Percentiles rank a stretch among this genome's conserved stretches.
Evolutionary conservation across 2,113 vertebrate genomes (phyloP).

Genomic region (Tragelaphus scriptus): DNA sequence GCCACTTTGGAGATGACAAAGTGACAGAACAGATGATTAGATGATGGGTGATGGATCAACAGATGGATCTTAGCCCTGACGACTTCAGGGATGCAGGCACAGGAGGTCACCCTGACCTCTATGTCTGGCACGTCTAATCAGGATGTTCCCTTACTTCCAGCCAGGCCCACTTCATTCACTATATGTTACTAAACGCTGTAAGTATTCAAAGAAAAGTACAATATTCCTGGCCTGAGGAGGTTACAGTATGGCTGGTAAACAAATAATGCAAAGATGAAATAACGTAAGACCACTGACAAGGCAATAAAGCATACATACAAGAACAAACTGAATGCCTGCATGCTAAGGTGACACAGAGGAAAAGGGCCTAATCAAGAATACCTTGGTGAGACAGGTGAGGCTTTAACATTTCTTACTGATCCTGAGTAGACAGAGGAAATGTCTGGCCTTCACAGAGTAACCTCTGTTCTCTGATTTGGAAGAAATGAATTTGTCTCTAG

Average conservation of each 20-base stretch:
- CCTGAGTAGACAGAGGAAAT: constrained; percentile 22
- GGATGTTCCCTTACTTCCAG: background rate
- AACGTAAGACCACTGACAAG: background rate
- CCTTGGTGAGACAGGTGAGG: background rate
- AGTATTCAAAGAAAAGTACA: background rate
- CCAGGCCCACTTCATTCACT: background rate
- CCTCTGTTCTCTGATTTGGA: background rate
- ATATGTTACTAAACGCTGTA: background rate
- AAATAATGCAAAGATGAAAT: background rate
- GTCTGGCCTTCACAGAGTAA: background rate
- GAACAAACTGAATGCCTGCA: background rate
- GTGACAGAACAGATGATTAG: background rate
- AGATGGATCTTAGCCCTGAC: background rate
- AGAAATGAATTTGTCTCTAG: background rate
- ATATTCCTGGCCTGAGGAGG: background rate
- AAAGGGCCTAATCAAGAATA: background rate
- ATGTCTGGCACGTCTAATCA: background rate
- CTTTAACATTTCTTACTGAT: background rate
- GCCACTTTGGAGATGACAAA: background rate
- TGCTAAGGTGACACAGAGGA: background rate
- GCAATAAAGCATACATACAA: background rate
- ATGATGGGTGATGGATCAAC: background rate
- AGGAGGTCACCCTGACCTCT: background rate
- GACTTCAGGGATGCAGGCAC: background rate
- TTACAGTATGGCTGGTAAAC: background rate